Conservation (phyloP, 2,888 invertebrate species). For the Eupsilia transversa region DNA sequence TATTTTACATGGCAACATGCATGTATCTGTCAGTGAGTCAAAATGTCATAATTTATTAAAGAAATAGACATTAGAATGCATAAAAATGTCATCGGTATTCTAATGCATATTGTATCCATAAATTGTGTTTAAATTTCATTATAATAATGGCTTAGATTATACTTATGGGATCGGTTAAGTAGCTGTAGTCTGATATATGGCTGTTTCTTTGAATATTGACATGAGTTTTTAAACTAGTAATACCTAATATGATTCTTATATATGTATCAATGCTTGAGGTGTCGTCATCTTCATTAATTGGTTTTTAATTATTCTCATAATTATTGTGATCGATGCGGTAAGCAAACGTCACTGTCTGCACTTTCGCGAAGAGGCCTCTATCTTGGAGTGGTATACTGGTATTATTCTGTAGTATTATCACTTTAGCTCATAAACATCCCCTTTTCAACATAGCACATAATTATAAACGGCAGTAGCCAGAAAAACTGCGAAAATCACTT, state of each 20-base stretch:
- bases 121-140: slow-evolving; percentile 38
- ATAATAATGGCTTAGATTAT: slow-evolving; percentile 22
- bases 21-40: slow-evolving; percentile 36
- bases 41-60: slow-evolving; percentile 52
- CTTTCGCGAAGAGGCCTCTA: background rate
- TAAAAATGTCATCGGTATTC: slow-evolving; percentile 53
- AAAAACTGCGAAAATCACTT: background rate
- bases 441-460: background rate
- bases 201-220: slow-evolving; percentile 17
- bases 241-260: slow-evolving; percentile 12
- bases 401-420: background rate
- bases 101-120: slow-evolving; percentile 37
- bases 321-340: background rate
- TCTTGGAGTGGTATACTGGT: background rate
- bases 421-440: background rate
- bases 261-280: background rate
- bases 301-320: background rate
- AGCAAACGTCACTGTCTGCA: background rate
- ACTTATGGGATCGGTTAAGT: slow-evolving; percentile 19
- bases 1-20: slow-evolving; percentile 29
- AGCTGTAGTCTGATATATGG: slow-evolving; percentile 20
- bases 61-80: slow-evolving; percentile 35
- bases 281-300: background rate
- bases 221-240: background rate
- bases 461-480: background rate